These are phyloP conservation scores for Eurosta solidaginis DNA, from an alignment of 1,140 invertebrate genomes.

Conservation along the genomic window DNA sequence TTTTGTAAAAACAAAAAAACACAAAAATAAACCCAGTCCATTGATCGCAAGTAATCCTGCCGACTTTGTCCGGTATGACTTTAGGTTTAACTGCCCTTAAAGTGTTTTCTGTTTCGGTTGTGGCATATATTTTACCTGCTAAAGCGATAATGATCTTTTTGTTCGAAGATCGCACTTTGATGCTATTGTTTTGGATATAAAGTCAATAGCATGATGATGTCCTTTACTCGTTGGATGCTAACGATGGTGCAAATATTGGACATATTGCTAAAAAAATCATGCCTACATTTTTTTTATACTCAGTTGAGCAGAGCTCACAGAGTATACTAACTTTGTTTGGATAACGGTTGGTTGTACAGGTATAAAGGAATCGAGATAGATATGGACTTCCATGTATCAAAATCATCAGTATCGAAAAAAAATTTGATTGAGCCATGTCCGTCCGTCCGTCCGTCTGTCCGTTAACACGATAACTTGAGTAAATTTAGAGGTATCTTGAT, in stretches of 20 bases:
- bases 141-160: constrained; percentile 25
- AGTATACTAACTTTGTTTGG: too few species aligned
- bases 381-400: too few species aligned
- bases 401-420: too few species aligned
- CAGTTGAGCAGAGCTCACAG: neutral
- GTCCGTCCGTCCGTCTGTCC: too few species aligned
- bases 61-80: neutral
- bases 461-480: too few species aligned
- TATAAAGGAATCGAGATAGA: too few species aligned
- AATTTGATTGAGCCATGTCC: too few species aligned
- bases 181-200: neutral
- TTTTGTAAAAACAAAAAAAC: neutral
- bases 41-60: neutral
- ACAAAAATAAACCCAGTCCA: neutral
- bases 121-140: neutral
- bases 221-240: neutral
- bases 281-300: neutral
- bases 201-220: too few species aligned
- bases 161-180: neutral
- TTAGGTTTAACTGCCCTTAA: neutral
- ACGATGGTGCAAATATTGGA: constrained; percentile 20
- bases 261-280: neutral
- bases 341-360: too few species aligned
- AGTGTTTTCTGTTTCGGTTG: constrained; percentile 7
- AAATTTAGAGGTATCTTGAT: too few species aligned